Base-by-base conservation (phyloP, 2,888 invertebrate species). In the Melinaea marsaeus region DNA sequence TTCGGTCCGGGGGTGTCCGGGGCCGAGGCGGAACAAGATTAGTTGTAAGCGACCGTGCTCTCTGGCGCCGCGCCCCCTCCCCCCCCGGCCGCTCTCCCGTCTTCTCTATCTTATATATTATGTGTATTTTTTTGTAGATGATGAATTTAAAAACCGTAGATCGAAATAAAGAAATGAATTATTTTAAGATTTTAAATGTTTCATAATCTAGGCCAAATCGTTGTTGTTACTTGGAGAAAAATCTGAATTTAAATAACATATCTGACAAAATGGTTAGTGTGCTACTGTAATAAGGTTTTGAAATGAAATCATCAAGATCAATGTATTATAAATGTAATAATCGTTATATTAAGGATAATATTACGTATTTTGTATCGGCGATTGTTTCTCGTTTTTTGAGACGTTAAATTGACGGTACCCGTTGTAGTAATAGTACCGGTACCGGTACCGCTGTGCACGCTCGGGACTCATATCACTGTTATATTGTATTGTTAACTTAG, bases 241-340 rank as follows among this genome's bases (percentile, higher is more conserved):
- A 88, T 88, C 88, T 83, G 90, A 90, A 90, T 90, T 90, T 90
- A 90, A 87, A 89, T 87, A 79, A 90, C 90, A 90, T 90, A 90
- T 90, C 90, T 89, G 88, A 88, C 86, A 90, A 89, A 88, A 90
- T 90, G 90, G 90, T 90, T 90, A 90, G 90, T 90, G 90, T 90
- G 88, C 86, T 90, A 90, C 88, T 22, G 22, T 22, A 85, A 85
- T 90, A 89, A 88, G 89, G 84, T 84, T 84, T 83, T 83, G 82
- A 81, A 79, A 81, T 79, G 80, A 79, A 85, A 86, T 81, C 87
- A 87, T 84, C 86, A 88, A 86, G 82, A 86, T 86, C 88, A 87
- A 85, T 90, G 86, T 90, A 88, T 85, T 85, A 86, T 89, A 87
- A 85, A 86, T 87, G 84, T 86, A 80, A 80, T 89, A 89, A 90